These are phyloP conservation scores for Halictus quadricinctus DNA, from an alignment of 2,888 invertebrate genomes.

Conservation along the genomic window DNA sequence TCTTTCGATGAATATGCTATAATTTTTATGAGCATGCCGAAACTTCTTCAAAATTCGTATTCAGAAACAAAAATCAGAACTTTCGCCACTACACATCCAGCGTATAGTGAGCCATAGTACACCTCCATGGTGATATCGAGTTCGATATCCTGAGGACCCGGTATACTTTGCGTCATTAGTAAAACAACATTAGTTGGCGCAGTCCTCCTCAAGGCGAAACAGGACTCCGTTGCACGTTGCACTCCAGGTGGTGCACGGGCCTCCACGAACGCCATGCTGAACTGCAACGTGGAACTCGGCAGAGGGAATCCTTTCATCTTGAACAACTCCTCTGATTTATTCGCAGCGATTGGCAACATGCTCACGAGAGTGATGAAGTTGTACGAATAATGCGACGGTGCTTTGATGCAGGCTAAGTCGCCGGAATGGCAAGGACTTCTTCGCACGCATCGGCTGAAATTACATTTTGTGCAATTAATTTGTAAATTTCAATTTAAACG, in stretches of 20 bases:
- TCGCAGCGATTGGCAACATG: slow-evolving; percentile 87
- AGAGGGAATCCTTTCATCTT: slow-evolving; percentile 93
- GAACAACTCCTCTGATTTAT: slow-evolving; percentile 89
- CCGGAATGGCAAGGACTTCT: slow-evolving; percentile 88
- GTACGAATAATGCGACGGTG: slow-evolving; percentile 94
- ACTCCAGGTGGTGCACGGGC: slow-evolving; percentile 87
- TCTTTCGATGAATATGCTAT: neutral
- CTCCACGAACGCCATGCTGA: slow-evolving; percentile 88
- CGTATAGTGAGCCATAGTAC: slow-evolving; percentile 88
- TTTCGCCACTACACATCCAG: slow-evolving; percentile 93
- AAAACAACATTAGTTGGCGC: slow-evolving; percentile 88
- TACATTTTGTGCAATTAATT: neutral
- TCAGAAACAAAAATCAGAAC: slow-evolving; percentile 93
- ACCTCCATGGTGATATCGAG: slow-evolving; percentile 94
- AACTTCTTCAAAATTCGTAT: slow-evolving; percentile 87
- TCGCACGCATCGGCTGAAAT: slow-evolving; percentile 91
- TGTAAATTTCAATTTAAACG: neutral
- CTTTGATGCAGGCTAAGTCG: slow-evolving; percentile 89
- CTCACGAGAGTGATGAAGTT: slow-evolving; percentile 97
- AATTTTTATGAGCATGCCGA: neutral
- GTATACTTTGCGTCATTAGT: slow-evolving; percentile 88
- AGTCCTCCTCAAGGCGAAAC: slow-evolving; percentile 84
- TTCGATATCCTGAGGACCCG: slow-evolving; percentile 96
- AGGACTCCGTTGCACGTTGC: slow-evolving; percentile 84
- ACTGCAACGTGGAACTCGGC: slow-evolving; percentile 88